These are phyloP conservation scores for Eidolon dupreanum DNA, from an alignment of 2,797 vertebrate genomes.

Conservation along the genomic window DNA sequence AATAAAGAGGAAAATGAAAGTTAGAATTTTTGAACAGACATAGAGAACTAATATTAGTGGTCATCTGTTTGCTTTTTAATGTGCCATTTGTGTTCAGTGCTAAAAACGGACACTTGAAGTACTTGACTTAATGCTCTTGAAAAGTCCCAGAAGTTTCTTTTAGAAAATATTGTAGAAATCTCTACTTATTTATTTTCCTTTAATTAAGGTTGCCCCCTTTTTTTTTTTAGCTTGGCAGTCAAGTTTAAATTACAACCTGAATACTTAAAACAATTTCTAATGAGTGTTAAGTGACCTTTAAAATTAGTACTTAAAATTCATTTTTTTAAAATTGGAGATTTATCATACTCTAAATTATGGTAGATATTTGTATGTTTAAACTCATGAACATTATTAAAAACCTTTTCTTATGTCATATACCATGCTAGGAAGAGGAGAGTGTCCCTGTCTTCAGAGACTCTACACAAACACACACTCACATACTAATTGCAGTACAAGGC, in stretches of 20 bases:
- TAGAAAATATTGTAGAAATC: neutral
- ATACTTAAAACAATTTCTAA: neutral
- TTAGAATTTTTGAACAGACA: neutral
- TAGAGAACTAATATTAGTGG: neutral
- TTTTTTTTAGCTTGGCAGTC: neutral
- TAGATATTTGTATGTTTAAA: neutral
- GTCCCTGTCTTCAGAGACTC: neutral
- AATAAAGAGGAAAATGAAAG: neutral
- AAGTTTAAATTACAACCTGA: neutral
- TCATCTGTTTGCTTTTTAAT: constrained; percentile 2
- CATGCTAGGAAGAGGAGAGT: neutral
- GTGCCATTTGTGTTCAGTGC: neutral
- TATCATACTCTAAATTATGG: neutral
- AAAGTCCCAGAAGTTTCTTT: neutral
- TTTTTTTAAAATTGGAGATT: constrained; percentile 3
- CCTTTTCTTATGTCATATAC: neutral
- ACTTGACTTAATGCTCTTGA: neutral
- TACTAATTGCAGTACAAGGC: neutral
- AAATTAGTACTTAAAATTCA: neutral
- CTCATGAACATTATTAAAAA: neutral
- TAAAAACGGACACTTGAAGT: neutral
- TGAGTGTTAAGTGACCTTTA: neutral
- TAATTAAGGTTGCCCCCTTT: neutral
- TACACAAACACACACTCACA: neutral
- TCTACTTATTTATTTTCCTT: neutral